Evolutionary conservation across 2,797 vertebrate species (phyloP), one percentile per base, ranked within the genome.

Genomic region (Streptopelia turtur): DNA sequence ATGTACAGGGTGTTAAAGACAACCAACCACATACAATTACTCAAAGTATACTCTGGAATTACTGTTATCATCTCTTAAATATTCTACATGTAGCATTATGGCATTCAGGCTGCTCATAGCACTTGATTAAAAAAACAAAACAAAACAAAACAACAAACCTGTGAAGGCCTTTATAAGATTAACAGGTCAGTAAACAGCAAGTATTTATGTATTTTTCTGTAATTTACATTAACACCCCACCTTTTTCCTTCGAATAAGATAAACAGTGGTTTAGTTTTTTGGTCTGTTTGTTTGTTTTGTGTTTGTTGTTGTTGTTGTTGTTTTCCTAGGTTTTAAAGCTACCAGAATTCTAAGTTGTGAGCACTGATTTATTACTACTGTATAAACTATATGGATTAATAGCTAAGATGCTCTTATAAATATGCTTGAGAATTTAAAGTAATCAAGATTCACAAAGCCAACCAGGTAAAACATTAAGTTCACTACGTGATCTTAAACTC

Each of bases 301-400:
- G 9, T 45, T 45, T 45, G 4, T 43, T 43, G 43, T 20, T 20
- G 18, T 52, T n/a, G n/a, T n/a, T n/a, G 8, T 14, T 52, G 7
- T 92, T 76, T n/a, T 83, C 50, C 13, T 50, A 68, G 11, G 33
- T 31, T 90, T 68, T 43, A 78, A 85, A 53, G 12, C 21, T 47
- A 49, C 8, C 61, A 63, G 52, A 59, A 71, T 39, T 59, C 77
- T 35, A 81, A 81, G 13, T 20, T 55, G 25, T 47, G 43, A 86
- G 52, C 28, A 47, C 37, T 20, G 80, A 57, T 28, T 77, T 87
- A 9, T 24, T 49, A 61, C 7, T 55, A 41, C 27, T 2, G 3
- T 30, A 25, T 50, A 64, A 0, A 1, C 25, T 33, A 8, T 10
- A 22, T 2, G 4, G 13, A 15, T 77, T 69, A 83, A 78, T 7